These are phyloP conservation scores for Antheraea mylitta DNA, from an alignment of 1,140 invertebrate genomes.

Conservation along the genomic window DNA sequence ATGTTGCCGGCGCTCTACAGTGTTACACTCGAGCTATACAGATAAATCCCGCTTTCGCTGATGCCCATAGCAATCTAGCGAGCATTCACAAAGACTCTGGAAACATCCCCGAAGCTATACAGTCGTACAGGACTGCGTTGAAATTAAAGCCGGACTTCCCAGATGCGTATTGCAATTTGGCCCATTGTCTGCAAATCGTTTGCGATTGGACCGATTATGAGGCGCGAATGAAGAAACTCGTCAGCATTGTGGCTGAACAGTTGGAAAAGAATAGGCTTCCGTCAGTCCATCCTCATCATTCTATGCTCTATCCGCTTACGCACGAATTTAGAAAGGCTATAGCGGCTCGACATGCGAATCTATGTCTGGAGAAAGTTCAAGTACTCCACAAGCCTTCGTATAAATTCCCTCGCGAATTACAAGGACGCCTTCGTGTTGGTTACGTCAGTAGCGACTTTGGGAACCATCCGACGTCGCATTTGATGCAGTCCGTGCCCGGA, in stretches of 20 bases:
- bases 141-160: constrained; percentile 99
- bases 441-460: constrained; percentile 99
- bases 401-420: constrained; percentile 87
- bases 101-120: constrained; percentile 99
- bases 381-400: constrained; percentile 95
- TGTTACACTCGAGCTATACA: constrained; percentile 99
- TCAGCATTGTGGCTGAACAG: constrained; percentile 98
- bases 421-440: constrained; percentile 92
- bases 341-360: constrained; percentile 96
- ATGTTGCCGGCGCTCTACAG: constrained; percentile 96
- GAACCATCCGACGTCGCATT: constrained; percentile 99
- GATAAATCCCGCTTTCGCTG: constrained; percentile 99
- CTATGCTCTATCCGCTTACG: constrained; percentile 98
- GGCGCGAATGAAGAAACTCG: constrained; percentile 96
- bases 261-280: constrained; percentile 97
- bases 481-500: constrained; percentile 99
- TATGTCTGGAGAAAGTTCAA: constrained; percentile 98
- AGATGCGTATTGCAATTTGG: constrained; percentile 99
- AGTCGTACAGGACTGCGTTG: constrained; percentile 97
- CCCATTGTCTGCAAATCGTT: constrained; percentile 99
- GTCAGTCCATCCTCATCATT: constrained; percentile 99
- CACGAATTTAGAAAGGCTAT: constrained; percentile 98
- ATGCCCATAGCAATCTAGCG: constrained; percentile 99
- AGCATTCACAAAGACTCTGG: constrained; percentile 99
- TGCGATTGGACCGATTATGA: constrained; percentile 99